Evolutionary conservation across 1,140 invertebrate genomes (phyloP).

Genomic region (Leucophenga varia): DNA sequence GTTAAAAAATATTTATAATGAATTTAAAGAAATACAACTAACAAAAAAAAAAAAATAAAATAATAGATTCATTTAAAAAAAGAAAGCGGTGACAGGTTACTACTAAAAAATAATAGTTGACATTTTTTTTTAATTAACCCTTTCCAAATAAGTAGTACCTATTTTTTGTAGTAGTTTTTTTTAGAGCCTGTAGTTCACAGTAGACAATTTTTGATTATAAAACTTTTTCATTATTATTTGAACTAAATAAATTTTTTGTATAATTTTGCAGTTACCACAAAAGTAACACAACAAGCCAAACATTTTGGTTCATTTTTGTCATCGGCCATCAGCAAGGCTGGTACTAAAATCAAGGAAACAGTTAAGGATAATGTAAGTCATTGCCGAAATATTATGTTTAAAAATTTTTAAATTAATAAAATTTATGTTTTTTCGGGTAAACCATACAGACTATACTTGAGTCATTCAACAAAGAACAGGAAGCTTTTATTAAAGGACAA

Average conservation of each 20-base stretch:
- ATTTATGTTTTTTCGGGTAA: background rate
- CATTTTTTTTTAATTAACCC: slow-evolving; percentile 8
- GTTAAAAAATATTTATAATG: slow-evolving; percentile 12
- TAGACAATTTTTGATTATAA: slow-evolving; percentile 8
- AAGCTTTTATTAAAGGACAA: slow-evolving; percentile 89
- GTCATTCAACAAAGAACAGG: slow-evolving; percentile 95
- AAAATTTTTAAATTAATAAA: background rate
- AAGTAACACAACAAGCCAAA: slow-evolving; percentile 88
- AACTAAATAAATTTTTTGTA: too few species aligned
- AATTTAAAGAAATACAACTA: slow-evolving; percentile 1
- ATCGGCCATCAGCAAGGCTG: slow-evolving; percentile 87
- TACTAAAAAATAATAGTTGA: slow-evolving; percentile 18
- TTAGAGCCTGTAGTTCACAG: slow-evolving; percentile 18
- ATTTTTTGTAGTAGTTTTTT: slow-evolving; percentile 40
- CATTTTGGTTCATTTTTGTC: slow-evolving; percentile 89
- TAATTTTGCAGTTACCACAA: slow-evolving; percentile 73
- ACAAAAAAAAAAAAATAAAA: slow-evolving; percentile 10
- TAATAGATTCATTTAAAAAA: slow-evolving; percentile 20
- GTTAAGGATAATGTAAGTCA: slow-evolving; percentile 92
- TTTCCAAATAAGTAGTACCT: slow-evolving; percentile 10
- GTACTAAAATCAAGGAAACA: slow-evolving; percentile 91
- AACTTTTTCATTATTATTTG: background rate
- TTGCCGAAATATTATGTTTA: background rate
- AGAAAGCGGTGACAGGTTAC: slow-evolving; percentile 51
- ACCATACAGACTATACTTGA: slow-evolving; percentile 83